phyloP scores from a whole-genome alignment of 2,797 vertebrate genomes.

The Enteromius treurensis region DNA sequence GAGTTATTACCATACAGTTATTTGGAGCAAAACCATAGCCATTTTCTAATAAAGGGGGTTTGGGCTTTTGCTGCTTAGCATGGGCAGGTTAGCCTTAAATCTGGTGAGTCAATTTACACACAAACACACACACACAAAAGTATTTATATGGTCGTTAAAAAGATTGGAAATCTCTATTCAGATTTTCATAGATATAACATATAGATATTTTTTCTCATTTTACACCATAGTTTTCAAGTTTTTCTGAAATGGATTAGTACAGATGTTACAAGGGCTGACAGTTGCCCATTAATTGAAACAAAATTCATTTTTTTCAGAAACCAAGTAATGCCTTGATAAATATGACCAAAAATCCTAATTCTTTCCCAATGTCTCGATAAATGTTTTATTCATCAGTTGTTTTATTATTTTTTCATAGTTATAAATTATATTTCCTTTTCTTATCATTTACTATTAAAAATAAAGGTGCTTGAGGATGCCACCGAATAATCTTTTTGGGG shows the following conservation, averaged over 20 bases:
- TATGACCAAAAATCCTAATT: neutral
- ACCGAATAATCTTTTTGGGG: neutral
- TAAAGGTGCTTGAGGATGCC: neutral
- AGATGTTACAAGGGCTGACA: neutral
- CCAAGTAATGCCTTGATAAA: neutral
- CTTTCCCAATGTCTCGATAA: neutral
- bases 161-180: neutral
- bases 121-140: too few relatives aligned
- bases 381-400: neutral
- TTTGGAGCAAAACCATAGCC: too few relatives aligned
- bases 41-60: too few relatives aligned
- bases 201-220: neutral
- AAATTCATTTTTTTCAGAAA: neutral
- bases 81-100: too few relatives aligned
- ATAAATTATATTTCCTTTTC: neutral
- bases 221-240: neutral
- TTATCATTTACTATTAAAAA: neutral
- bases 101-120: too few relatives aligned
- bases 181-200: neutral
- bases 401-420: neutral
- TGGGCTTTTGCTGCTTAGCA: too few relatives aligned
- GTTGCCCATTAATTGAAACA: neutral
- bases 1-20: too few relatives aligned
- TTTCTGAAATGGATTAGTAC: neutral
- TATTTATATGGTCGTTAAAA: neutral